Percentiles rank a stretch among this genome's conserved stretches.
Evolutionary conservation across 30 jellyfish, hydroid and myxozoan genomes (phyloP).

Genomic region (Hydractinia echinata): DNA sequence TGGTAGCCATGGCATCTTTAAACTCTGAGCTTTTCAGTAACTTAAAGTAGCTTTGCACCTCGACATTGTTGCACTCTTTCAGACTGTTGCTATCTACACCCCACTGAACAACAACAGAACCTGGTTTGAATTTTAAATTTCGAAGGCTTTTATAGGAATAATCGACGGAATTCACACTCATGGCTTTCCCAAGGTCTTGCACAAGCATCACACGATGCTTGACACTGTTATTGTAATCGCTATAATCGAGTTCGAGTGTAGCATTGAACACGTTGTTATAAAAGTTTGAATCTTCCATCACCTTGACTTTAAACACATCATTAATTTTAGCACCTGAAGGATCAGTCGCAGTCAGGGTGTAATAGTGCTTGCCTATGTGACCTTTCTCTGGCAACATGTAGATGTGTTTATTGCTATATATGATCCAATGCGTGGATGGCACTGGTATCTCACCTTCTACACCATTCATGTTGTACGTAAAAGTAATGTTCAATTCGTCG

Average conservation of each 20-base stretch:
- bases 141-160: constrained; percentile 42
- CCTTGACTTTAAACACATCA: constrained; percentile 70
- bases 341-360: constrained; percentile 74
- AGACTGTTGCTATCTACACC: constrained; percentile 34
- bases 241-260: constrained; percentile 51
- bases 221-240: constrained; percentile 36
- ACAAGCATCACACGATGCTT: constrained; percentile 43
- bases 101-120: constrained; percentile 70
- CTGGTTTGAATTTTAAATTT: constrained; percentile 45
- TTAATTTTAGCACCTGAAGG: constrained; percentile 48
- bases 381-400: constrained; percentile 47
- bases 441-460: constrained; percentile 30
- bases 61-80: constrained; percentile 56
- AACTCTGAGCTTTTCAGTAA: constrained; percentile 44
- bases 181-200: constrained; percentile 62
- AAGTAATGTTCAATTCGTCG: constrained; percentile 42
- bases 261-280: constrained; percentile 61
- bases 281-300: constrained; percentile 33
- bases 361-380: constrained; percentile 44
- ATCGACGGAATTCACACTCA: neutral
- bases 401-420: constrained; percentile 34
- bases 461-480: constrained; percentile 39
- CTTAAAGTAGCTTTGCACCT: constrained; percentile 51
- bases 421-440: constrained; percentile 51
- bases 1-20: constrained; percentile 50